Conservation (phyloP, 2,888 invertebrate genomes). For the Megastigmus dorsalis region DNA sequence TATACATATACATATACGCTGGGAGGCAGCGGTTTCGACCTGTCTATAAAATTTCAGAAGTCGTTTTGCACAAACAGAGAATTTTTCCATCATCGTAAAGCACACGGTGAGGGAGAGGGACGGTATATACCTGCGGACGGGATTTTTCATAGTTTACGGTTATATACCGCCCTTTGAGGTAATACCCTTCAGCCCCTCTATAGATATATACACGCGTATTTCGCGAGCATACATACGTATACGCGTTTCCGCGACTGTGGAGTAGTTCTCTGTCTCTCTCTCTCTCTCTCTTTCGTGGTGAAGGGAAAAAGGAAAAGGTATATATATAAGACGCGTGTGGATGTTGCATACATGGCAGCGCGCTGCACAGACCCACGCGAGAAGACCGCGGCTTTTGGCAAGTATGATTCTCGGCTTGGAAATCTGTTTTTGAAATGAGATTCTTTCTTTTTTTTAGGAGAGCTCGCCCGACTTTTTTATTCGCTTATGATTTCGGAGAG, state of each 20-base stretch:
- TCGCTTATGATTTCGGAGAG: not conserved
- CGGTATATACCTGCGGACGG: too few species aligned
- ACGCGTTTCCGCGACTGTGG: constrained; percentile 3
- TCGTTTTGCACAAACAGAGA: constrained; percentile 33
- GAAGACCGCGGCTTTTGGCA: constrained; percentile 21
- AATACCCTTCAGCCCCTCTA: constrained; percentile 2
- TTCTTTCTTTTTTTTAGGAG: constrained; percentile 14
- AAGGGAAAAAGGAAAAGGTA: not conserved
- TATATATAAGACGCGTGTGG: too few species aligned
- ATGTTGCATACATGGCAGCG: too few species aligned
- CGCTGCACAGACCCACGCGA: not conserved
- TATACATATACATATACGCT: too few species aligned
- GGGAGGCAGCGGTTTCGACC: constrained; percentile 26
- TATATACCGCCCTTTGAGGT: constrained; percentile 37
- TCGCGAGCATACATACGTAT: not conserved
- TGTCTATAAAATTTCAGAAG: constrained; percentile 41
- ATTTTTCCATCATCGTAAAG: constrained; percentile 50
- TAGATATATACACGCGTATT: too few species aligned
- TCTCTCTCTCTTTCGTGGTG: too few species aligned
- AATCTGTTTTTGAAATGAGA: constrained; percentile 37
- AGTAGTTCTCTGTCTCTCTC: too few species aligned
- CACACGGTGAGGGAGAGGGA: too few species aligned
- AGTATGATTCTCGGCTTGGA: constrained; percentile 11
- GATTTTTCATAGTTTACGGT: constrained; percentile 43
- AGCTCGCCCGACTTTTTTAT: constrained; percentile 12